Evolutionary conservation across 2,113 vertebrate genomes (phyloP).

Genomic region (Accipiter cooperii): DNA sequence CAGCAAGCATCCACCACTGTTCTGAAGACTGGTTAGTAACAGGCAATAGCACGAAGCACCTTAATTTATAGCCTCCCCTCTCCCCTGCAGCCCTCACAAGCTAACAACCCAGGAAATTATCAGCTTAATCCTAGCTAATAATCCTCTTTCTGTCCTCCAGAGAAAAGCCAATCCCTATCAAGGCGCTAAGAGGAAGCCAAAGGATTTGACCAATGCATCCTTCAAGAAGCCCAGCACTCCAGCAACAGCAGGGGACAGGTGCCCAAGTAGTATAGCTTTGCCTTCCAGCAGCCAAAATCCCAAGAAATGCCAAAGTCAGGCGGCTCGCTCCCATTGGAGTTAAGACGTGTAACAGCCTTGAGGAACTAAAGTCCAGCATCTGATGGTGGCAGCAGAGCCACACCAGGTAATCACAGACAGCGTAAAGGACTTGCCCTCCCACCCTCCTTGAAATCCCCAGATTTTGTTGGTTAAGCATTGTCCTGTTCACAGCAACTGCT

Average conservation of each 20-base stretch:
- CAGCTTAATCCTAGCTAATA: neutral
- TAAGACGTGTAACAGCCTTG: neutral
- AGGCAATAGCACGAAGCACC: neutral
- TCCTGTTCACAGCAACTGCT: neutral
- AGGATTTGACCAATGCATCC: neutral
- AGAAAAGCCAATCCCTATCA: neutral
- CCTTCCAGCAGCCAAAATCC: neutral
- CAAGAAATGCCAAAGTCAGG: neutral
- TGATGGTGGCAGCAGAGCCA: neutral
- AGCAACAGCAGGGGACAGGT: neutral
- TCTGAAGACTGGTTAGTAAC: neutral
- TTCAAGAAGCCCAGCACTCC: neutral
- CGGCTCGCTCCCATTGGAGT: neutral
- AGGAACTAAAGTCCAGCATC: neutral
- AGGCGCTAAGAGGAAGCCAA: neutral
- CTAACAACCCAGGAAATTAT: neutral
- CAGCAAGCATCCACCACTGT: neutral
- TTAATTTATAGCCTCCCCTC: neutral
- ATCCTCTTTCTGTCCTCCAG: neutral
- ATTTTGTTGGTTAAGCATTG: neutral
- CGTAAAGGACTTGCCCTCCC: neutral
- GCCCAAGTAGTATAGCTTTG: accelerated
- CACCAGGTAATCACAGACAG: neutral
- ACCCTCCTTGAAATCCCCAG: neutral
- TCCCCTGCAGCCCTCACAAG: neutral